Percentiles rank a stretch among this genome's conserved stretches.
Conservation (phyloP, 2,113 vertebrate species). For the Sminthopsis crassicaudata region DNA sequence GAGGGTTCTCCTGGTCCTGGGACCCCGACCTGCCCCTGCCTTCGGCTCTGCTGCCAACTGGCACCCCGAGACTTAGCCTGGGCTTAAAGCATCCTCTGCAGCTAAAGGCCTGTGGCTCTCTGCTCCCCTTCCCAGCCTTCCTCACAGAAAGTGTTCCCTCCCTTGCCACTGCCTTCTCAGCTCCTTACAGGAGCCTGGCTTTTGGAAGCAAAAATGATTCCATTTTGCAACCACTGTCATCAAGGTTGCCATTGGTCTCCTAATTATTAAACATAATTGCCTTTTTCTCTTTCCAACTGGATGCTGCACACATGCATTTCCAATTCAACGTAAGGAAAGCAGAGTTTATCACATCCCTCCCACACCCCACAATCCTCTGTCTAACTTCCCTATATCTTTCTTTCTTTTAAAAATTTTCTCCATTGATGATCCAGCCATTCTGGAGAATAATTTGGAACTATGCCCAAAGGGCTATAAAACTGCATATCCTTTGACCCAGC, state of each 20-base stretch:
- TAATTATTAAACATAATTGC: too few relatives aligned
- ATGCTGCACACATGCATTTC: neutral
- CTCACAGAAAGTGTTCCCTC: neutral
- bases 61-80: too few relatives aligned
- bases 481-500: too few relatives aligned
- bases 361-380: too few relatives aligned
- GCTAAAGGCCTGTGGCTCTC: neutral
- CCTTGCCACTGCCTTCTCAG: neutral
- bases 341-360: neutral
- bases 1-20: too few relatives aligned
- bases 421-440: too few relatives aligned
- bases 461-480: too few relatives aligned
- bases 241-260: too few relatives aligned
- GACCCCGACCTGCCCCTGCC: accelerated
- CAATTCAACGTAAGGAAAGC: neutral
- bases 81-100: neutral
- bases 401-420: neutral
- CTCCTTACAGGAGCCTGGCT: neutral
- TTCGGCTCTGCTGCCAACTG: too few relatives aligned
- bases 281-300: neutral
- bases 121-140: neutral
- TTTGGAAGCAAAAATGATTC: neutral
- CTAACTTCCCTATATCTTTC: too few relatives aligned
- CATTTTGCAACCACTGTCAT: too few relatives aligned
- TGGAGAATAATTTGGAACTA: too few relatives aligned